A percentile compares a stretch with the other conserved stretches of the same genome.
Conservation (phyloP, 2,888 invertebrate species). For the Anorthoa munda region DNA sequence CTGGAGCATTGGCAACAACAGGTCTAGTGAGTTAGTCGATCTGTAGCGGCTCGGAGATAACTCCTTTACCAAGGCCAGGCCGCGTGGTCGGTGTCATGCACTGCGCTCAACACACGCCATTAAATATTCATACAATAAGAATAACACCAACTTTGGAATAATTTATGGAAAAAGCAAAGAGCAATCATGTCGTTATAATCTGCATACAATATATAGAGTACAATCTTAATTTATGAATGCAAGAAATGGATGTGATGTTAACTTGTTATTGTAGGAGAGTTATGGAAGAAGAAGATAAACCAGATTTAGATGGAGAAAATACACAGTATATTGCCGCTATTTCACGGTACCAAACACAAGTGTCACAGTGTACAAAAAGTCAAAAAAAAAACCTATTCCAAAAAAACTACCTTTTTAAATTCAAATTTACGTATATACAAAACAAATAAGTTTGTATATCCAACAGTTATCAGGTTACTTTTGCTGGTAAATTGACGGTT, state of each 20-base stretch:
- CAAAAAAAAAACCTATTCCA: no score
- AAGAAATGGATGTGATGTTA: neutral
- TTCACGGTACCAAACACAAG: no score
- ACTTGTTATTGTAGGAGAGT: no score
- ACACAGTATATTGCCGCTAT: no score
- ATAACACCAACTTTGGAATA: constrained; percentile 32
- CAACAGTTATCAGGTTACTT: neutral
- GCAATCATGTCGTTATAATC: constrained; percentile 7
- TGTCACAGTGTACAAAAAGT: no score
- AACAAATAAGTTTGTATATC: no score
- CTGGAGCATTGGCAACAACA: constrained; percentile 54
- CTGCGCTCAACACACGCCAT: constrained; percentile 45
- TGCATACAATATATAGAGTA: constrained; percentile 13
- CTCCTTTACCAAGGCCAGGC: constrained; percentile 61
- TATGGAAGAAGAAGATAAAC: no score
- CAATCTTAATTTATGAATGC: constrained; percentile 8
- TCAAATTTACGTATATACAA: no score
- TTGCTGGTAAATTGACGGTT: neutral
- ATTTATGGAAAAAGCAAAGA: constrained; percentile 29
- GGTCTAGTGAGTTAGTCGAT: constrained; percentile 69
- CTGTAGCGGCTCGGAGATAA: constrained; percentile 58
- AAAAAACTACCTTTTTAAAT: no score
- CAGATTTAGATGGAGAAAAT: no score
- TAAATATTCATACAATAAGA: constrained; percentile 48
- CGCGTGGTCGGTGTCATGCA: constrained; percentile 64